These are phyloP conservation scores for Bradynema listronoti DNA, from an alignment of 1,140 invertebrate species.

Conservation along the genomic window DNA sequence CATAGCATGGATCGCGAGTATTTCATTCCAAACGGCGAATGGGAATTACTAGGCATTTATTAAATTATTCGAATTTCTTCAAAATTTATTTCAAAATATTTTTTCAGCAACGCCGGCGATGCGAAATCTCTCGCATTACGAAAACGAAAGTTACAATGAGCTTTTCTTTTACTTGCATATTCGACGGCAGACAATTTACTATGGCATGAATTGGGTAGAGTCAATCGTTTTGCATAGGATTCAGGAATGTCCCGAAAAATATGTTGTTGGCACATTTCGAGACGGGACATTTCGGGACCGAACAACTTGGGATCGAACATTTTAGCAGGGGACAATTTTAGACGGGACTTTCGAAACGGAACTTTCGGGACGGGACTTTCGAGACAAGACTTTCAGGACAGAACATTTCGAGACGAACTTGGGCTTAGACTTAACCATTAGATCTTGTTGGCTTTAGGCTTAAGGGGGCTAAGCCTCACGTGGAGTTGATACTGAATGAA, in stretches of 20 bases:
- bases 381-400: no score
- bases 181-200: conserved; percentile 74
- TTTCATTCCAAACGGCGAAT: conserved; percentile 61
- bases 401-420: no score
- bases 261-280: conserved; percentile 31
- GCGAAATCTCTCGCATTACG: conserved; percentile 22
- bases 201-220: conserved; percentile 81
- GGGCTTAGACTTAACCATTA: no score
- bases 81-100: conserved; percentile 1
- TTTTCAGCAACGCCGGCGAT: conserved; percentile 38
- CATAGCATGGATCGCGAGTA: conserved; percentile 63
- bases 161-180: conserved; percentile 61
- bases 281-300: no score
- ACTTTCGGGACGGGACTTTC: no score
- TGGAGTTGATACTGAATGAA: no score
- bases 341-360: no score
- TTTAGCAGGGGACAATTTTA: no score
- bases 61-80: conserved; percentile 3
- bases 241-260: conserved; percentile 15
- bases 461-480: no score
- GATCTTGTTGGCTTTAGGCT: no score
- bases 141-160: conserved; percentile 46
- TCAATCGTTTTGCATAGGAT: no score
- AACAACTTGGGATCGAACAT: no score
- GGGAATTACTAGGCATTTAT: conserved; percentile 58